A percentile compares a stretch with the other conserved stretches of the same genome.
phyloP scores from a whole-genome alignment of 2,113 vertebrate genomes.

The Datnioides undecimradiatus region DNA sequence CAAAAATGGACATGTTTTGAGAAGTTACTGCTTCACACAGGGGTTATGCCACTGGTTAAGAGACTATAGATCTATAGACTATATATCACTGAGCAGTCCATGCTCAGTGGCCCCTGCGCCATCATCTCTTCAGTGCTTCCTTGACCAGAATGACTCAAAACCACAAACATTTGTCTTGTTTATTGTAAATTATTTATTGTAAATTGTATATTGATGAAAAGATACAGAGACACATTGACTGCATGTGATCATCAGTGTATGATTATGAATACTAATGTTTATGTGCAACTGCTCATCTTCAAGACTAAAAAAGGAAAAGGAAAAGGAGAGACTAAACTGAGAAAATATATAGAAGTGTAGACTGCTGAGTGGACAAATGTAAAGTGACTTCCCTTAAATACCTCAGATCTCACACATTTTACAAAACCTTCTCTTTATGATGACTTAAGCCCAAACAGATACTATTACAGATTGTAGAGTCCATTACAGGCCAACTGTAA shows the following conservation, averaged over 20 bases:
- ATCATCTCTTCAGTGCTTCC: neutral
- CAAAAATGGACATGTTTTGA: conserved; percentile 18
- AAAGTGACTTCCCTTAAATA: neutral
- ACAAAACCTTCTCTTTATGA: neutral
- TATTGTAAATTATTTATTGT: neutral
- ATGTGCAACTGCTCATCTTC: neutral
- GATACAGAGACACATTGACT: neutral
- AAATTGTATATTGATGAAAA: neutral
- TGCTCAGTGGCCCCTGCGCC: too few species aligned
- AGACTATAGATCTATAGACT: neutral
- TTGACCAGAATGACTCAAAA: neutral
- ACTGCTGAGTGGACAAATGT: conserved; percentile 6
- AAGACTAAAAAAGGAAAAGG: neutral
- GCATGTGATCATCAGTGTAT: neutral
- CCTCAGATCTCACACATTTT: conserved; percentile 1
- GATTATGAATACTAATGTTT: conserved; percentile 1
- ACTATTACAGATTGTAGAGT: too few species aligned
- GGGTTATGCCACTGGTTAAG: conserved; percentile 31
- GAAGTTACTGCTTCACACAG: conserved; percentile 14
- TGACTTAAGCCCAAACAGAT: too few species aligned
- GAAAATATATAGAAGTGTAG: too few species aligned
- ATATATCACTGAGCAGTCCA: neutral
- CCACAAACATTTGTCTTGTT: neutral
- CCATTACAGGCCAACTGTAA: too few species aligned
- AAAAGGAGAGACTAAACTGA: neutral